Evolutionary conservation across 2,113 vertebrate genomes (phyloP), one percentile per base, ranked within the genome.

Genomic region (Pseudonaja textilis): DNA sequence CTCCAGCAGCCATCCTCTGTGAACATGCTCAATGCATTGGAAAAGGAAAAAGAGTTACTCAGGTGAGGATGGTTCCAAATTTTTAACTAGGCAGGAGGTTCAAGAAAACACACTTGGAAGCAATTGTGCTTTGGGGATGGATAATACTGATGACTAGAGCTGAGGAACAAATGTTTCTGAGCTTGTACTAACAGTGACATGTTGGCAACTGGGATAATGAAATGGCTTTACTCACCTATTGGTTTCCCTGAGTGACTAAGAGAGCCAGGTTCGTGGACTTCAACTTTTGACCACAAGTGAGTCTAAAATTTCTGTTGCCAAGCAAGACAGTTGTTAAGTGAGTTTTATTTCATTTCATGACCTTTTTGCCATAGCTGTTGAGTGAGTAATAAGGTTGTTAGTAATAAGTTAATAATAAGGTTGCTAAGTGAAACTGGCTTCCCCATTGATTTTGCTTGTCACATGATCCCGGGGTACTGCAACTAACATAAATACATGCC

Each of bases 41-140:
- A 99, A 97, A 99, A 99, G 94, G 99, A 99, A 97, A 99, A 99
- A 56, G 98, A 99, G 90, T 96, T 99, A 93, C 98, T 99, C 94
- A 98, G 98, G 98, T 99, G 96, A 95, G 93, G 92, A 90, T 3
- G 39, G 14, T 55, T 89, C 14, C 85, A 23, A 26, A 90, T 50
- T 11, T 50, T 50, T 90, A 23, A 23, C 54, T 20, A 59, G 12
- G 42, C 18, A 92, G 69, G 50, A 45, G 87, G 22, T 81, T 45
- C 50, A 52, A 56, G 56, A 29, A 26, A 87, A 61, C 16, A 59
- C 11, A 22, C 39, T 86, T 87, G 5, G 55, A n/a, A 88, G 10
- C 59, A 54, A 4, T 61, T 25, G 10, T 47, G 7, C 22, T 61
- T 23, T 50, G 26, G 29, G 45, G 11, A 29, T 47, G 11, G 57